Percentiles rank a stretch among this genome's conserved stretches.
phyloP scores from a whole-genome alignment of 2,797 vertebrate species.

The Passerculus sandwichensis region DNA sequence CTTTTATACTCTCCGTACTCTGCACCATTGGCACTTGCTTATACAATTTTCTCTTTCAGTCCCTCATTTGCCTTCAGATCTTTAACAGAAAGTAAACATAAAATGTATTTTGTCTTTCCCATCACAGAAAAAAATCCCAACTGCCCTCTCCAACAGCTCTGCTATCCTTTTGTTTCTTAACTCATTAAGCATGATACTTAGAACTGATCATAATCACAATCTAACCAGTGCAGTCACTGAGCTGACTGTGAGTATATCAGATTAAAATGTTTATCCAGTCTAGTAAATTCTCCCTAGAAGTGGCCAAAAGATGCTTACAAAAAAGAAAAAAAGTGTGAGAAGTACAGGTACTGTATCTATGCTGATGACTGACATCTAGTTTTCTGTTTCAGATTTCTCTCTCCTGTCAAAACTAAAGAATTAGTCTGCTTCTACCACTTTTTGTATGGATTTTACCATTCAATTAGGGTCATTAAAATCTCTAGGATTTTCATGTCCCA shows the following conservation, averaged over 20 bases:
- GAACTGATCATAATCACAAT: neutral
- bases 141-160: neutral
- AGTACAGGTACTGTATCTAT: neutral
- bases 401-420: neutral
- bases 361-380: neutral
- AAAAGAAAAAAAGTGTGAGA: neutral
- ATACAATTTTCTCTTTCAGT: neutral
- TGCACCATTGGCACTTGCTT: neutral
- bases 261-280: neutral
- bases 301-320: neutral
- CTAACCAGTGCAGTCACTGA: neutral
- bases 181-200: neutral
- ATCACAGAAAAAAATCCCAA: neutral
- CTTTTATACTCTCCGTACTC: neutral
- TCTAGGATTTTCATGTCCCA: neutral
- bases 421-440: neutral
- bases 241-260: neutral
- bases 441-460: neutral
- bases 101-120: neutral
- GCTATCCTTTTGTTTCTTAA: neutral
- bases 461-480: neutral
- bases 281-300: neutral
- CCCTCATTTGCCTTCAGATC: neutral
- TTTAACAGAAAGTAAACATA: neutral
- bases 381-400: neutral